Percentiles rank a stretch among this genome's conserved stretches.
Evolutionary conservation across 2,797 vertebrate genomes (phyloP).

Genomic region (Myiotriccus ornatus): DNA sequence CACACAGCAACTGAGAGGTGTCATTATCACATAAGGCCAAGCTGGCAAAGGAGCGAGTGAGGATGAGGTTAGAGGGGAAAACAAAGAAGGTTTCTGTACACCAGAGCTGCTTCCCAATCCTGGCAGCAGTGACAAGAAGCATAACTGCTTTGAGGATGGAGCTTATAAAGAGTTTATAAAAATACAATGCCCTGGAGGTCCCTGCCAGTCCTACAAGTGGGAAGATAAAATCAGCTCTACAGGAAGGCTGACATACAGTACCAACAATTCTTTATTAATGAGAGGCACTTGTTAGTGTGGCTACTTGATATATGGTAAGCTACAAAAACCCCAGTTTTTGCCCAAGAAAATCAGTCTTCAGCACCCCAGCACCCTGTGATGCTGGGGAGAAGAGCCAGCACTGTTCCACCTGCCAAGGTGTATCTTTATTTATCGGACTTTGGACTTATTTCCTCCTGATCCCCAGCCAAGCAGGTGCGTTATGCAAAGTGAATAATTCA

Average conservation of each 20-base stretch:
- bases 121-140: background rate
- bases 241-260: background rate
- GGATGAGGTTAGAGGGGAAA: background rate
- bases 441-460: conserved; percentile 35
- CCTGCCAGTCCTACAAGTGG: background rate
- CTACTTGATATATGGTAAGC: background rate
- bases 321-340: background rate
- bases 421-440: conserved; percentile 37
- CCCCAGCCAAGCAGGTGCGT: conserved; percentile 38
- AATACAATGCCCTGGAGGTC: background rate
- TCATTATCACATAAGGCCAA: background rate
- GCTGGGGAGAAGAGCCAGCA: background rate
- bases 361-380: background rate
- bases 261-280: background rate
- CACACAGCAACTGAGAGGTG: background rate
- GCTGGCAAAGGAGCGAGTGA: background rate
- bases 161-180: background rate
- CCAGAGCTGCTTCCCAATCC: background rate
- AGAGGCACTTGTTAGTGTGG: background rate
- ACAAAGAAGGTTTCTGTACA: background rate
- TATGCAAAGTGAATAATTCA: conserved; percentile 50
- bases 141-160: background rate
- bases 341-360: background rate
- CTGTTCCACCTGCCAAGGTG: conserved; percentile 22
- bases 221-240: conserved; percentile 31